Conservation (phyloP, 2,113 vertebrate genomes). For the Tinamus guttatus region DNA sequence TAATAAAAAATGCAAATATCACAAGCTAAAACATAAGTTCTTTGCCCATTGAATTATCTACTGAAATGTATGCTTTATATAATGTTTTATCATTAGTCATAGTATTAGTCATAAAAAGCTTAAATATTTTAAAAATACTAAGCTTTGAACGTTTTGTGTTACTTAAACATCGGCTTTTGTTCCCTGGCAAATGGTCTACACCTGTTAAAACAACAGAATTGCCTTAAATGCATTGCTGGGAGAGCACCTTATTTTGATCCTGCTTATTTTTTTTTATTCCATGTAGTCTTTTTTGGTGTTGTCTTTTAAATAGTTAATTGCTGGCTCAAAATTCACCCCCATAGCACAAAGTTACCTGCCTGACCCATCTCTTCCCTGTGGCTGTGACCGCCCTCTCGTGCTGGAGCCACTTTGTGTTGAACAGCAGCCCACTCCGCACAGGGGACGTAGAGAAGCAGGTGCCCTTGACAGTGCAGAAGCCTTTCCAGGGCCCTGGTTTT, state of each 20-base stretch:
- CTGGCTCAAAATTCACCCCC: not conserved
- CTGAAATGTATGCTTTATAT: not conserved
- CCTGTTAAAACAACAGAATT: not conserved
- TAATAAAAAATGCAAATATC: not conserved
- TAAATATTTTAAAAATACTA: not conserved
- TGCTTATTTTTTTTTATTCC: not conserved
- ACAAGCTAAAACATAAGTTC: not conserved
- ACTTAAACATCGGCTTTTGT: not conserved
- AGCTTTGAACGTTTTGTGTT: not conserved
- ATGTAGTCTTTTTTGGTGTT: not conserved
- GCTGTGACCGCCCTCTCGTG: fast-evolving
- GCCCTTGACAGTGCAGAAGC: not conserved
- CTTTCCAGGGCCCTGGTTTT: not conserved
- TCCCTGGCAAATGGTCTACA: not conserved
- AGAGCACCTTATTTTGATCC: not conserved
- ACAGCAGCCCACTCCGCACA: not conserved
- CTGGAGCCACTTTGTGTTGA: not conserved
- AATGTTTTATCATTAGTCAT: not conserved
- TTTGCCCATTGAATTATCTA: not conserved
- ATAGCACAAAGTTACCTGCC: not conserved
- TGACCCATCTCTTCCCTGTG: not conserved
- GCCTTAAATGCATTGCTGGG: not conserved
- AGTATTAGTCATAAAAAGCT: not conserved
- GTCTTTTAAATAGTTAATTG: not conserved
- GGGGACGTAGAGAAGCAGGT: not conserved